Evolutionary conservation across 1,140 invertebrate species (phyloP).

Genomic region (Polypedilum pembai): DNA sequence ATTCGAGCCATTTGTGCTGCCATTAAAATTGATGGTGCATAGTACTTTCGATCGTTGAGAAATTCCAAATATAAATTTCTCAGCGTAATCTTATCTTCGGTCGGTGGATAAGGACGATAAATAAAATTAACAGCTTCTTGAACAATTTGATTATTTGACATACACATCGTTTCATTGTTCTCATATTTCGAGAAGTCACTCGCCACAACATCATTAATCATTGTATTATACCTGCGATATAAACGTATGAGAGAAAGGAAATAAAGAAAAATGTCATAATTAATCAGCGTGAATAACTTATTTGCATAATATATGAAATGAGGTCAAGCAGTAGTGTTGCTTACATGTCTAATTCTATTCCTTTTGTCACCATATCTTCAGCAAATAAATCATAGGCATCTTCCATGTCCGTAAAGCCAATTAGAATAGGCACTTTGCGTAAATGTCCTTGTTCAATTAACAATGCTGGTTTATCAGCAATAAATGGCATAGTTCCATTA

Average conservation of each 20-base stretch:
- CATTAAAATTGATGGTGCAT: constrained; percentile 56
- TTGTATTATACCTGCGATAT: constrained; percentile 37
- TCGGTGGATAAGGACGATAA: constrained; percentile 57
- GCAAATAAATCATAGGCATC: constrained; percentile 55
- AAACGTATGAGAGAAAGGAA: neutral
- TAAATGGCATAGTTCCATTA: constrained; percentile 56
- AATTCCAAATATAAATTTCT: constrained; percentile 57
- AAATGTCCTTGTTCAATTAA: constrained; percentile 52
- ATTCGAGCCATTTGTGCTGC: constrained; percentile 55
- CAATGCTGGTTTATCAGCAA: constrained; percentile 55
- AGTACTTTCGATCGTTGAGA: constrained; percentile 65
- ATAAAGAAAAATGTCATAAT: neutral
- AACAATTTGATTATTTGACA: constrained; percentile 59
- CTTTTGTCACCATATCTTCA: constrained; percentile 47
- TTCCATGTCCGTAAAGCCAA: constrained; percentile 71
- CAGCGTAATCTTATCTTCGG: constrained; percentile 50
- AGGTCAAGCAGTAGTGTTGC: constrained; percentile 31
- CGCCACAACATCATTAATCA: constrained; percentile 53
- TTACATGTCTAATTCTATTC: constrained; percentile 50
- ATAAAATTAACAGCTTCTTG: constrained; percentile 65
- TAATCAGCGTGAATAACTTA: neutral
- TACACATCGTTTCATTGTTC: constrained; percentile 49
- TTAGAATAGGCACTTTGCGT: constrained; percentile 59
- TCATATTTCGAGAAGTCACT: constrained; percentile 47
- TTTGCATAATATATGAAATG: neutral